Evolutionary conservation across 2,888 invertebrate species (phyloP).

Genomic region (Rhagonycha fulva): DNA sequence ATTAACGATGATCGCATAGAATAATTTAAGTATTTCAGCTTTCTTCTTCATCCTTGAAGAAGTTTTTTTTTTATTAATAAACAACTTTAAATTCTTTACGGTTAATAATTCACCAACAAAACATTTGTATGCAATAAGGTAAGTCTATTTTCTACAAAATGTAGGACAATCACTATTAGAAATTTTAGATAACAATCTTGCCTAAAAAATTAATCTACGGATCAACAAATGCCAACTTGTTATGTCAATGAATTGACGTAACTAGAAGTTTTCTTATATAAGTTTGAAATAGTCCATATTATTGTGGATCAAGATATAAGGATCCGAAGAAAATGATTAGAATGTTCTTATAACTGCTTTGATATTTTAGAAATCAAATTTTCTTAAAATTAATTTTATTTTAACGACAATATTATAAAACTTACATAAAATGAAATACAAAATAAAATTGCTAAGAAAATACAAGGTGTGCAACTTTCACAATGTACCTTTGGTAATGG

Average conservation of each 20-base stretch:
- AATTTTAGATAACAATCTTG: conserved; percentile 16
- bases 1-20: conserved; percentile 10
- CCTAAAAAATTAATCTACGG: conserved; percentile 23
- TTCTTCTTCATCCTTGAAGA: conserved; percentile 3
- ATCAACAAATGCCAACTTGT: conserved; percentile 23
- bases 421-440: not conserved
- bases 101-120: not conserved
- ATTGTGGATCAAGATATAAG: not conserved
- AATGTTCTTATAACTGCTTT: not conserved
- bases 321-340: not conserved
- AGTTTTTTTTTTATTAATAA: not conserved
- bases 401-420: not conserved
- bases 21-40: conserved; percentile 2
- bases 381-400: not conserved
- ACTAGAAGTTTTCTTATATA: conserved; percentile 20
- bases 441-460: not conserved
- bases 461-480: conserved; percentile 6
- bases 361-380: not conserved
- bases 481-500: not conserved
- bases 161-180: conserved; percentile 13
- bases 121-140: not conserved
- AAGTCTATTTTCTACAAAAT: conserved; percentile 5
- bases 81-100: not conserved
- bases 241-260: conserved; percentile 22
- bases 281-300: not conserved